Evolutionary conservation across 2,888 invertebrate genomes (phyloP), one percentile per base, ranked within the genome.

Genomic region (Cosmia trapezina): DNA sequence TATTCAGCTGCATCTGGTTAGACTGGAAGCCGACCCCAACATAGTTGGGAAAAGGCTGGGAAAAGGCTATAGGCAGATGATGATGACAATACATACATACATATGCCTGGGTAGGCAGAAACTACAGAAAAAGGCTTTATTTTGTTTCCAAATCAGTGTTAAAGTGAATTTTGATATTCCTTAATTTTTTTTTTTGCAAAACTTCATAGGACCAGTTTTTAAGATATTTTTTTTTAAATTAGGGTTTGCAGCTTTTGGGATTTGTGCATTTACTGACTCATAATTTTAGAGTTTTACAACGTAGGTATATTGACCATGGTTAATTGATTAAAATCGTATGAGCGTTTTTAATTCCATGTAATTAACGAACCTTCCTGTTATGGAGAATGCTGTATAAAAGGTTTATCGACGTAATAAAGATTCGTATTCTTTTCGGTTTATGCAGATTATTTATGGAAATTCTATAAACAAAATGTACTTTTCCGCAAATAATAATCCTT

Each of bases 271-370:
- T 41, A 1, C 17, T n/a, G 41, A 41, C 17, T 54, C 37, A 56
- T 76, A 49, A 49, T 22, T 76, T 56, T 14, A 49, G 6, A 56
- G 41, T 49, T 73, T 56, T 43, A 73, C 14, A 33, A 57, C 33
- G 8, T 43, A 43, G 12, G 28, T 54, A 43, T 51, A 57, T 22
- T 77, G 37, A 43, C 12, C 43, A 49, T 28, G 43, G 49, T 12
- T 4, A 68, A 49, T 76, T 28, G 33, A 49, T 57, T 77, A 45
- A n/a, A 68, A 77, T 37, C 33, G 8, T 9, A 43, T 1, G 43
- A n/a, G n/a, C 77, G 17, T 49, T 77, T 68, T 57, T 69, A 76
- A 76, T 76, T 49, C 2, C 0, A 22, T 12, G 6, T 49, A 68
- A 68, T 76, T 45, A 64, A 37, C 14, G 4, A 12, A 28, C 9